Percentiles rank a stretch among this genome's conserved stretches.
phyloP scores from a whole-genome alignment of 2,797 vertebrate species.

The Peromyscus eremicus region DNA sequence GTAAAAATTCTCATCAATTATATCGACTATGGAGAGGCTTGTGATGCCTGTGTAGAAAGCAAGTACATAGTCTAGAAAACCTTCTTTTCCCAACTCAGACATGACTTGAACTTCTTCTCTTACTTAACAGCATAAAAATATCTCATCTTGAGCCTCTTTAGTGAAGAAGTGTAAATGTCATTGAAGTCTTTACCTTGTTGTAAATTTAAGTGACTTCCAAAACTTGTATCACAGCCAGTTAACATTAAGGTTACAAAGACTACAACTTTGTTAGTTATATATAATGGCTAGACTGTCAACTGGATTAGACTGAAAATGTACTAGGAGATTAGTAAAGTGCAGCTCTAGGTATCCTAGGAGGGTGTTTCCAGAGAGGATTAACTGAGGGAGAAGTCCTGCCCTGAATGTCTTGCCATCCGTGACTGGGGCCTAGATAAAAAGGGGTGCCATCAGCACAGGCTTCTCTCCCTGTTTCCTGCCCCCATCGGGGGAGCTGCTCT shows the following conservation, averaged over 20 bases:
- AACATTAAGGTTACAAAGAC: conserved; percentile 1
- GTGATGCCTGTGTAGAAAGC: neutral
- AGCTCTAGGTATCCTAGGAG: neutral
- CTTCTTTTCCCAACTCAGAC: conserved; percentile 7
- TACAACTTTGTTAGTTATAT: neutral
- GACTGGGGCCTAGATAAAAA: too few species aligned
- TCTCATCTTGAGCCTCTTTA: neutral
- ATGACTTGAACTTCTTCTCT: conserved; percentile 2
- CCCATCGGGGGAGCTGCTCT: neutral
- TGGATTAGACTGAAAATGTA: neutral
- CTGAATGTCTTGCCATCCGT: neutral
- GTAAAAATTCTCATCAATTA: neutral
- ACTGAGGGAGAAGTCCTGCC: neutral
- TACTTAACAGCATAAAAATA: conserved; percentile 37
- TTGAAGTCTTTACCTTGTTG: conserved; percentile 39
- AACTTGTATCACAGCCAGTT: neutral
- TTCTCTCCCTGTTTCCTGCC: neutral
- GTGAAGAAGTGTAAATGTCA: conserved; percentile 53
- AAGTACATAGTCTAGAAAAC: neutral
- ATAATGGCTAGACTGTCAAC: neutral
- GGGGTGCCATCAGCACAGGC: too few species aligned
- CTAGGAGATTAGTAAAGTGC: neutral
- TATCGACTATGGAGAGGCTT: neutral
- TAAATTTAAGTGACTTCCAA: conserved; percentile 57
- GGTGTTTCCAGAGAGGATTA: neutral